Evolutionary conservation across 2,113 vertebrate species (phyloP).

Genomic region (Garra rufa): DNA sequence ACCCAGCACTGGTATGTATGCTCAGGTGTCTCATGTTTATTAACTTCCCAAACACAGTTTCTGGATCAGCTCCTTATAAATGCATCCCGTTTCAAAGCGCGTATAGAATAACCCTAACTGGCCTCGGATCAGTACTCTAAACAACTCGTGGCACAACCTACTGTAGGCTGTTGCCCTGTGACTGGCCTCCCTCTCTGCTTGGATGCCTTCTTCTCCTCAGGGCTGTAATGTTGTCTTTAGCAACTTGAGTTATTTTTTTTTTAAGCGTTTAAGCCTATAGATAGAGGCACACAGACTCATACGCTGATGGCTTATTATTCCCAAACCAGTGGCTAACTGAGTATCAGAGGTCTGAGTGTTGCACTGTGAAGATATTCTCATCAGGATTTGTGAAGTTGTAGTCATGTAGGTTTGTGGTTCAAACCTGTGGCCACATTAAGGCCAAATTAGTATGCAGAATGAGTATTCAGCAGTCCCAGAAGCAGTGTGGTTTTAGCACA

Average conservation of each 20-base stretch:
- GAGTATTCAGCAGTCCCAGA: background rate
- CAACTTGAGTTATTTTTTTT: slow-evolving; percentile 28
- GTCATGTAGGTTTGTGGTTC: background rate
- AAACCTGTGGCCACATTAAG: background rate
- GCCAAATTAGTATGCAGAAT: background rate
- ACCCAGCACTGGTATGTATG: background rate
- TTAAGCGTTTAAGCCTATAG: slow-evolving; percentile 20
- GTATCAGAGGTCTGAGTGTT: background rate
- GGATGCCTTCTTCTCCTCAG: background rate
- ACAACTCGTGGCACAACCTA: background rate
- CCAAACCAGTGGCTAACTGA: background rate
- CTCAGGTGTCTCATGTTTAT: background rate
- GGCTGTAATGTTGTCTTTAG: slow-evolving; percentile 19
- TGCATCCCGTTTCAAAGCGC: background rate
- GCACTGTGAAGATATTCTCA: background rate
- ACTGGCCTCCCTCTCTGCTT: background rate
- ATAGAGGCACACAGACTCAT: background rate
- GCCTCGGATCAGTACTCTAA: slow-evolving; percentile 24
- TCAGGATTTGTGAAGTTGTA: background rate
- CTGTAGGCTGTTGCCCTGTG: slow-evolving; percentile 19
- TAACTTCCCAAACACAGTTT: background rate
- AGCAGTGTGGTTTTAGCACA: background rate
- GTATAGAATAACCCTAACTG: background rate
- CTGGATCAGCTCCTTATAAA: background rate
- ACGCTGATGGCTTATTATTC: background rate